Evolutionary conservation across 2,113 vertebrate genomes (phyloP).

Genomic region (Salminus brasiliensis): DNA sequence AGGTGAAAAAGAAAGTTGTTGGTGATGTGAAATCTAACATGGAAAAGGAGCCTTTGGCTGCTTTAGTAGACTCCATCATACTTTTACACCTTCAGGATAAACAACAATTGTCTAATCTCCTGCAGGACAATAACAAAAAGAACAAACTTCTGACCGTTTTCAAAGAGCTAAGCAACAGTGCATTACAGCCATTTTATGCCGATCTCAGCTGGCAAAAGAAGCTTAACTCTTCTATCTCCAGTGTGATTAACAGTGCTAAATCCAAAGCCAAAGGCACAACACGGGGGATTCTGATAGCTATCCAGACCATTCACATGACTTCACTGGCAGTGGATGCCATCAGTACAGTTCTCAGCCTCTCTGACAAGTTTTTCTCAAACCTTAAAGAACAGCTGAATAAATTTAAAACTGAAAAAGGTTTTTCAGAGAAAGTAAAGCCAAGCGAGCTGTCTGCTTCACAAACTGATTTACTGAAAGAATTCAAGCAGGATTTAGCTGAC

Average conservation of each 20-base stretch:
- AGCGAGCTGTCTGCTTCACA: slow-evolving; percentile 2
- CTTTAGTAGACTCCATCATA: slow-evolving; percentile 10
- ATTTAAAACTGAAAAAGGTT: too few relatives aligned
- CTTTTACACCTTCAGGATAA: slow-evolving; percentile 26
- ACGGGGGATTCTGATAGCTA: too few relatives aligned
- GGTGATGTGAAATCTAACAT: background rate
- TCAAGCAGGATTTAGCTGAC: slow-evolving; percentile 33
- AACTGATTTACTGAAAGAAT: background rate
- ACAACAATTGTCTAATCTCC: background rate
- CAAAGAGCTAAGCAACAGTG: background rate
- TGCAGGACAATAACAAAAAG: background rate
- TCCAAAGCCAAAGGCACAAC: too few relatives aligned
- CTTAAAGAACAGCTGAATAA: too few relatives aligned
- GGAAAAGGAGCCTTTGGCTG: background rate
- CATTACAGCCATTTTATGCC: background rate
- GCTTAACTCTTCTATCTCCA: slow-evolving; percentile 8
- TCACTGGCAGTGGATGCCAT: too few relatives aligned
- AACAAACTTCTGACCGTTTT: slow-evolving; percentile 10
- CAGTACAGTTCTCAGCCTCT: too few relatives aligned
- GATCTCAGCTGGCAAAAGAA: slow-evolving; percentile 19
- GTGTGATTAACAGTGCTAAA: background rate
- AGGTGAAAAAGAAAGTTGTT: background rate
- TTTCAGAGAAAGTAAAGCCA: slow-evolving; percentile 19
- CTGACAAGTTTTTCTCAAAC: too few relatives aligned
- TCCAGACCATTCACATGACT: too few relatives aligned